phyloP scores from a whole-genome alignment of 2,888 invertebrate genomes.

The Drosophila maculinotata region DNA sequence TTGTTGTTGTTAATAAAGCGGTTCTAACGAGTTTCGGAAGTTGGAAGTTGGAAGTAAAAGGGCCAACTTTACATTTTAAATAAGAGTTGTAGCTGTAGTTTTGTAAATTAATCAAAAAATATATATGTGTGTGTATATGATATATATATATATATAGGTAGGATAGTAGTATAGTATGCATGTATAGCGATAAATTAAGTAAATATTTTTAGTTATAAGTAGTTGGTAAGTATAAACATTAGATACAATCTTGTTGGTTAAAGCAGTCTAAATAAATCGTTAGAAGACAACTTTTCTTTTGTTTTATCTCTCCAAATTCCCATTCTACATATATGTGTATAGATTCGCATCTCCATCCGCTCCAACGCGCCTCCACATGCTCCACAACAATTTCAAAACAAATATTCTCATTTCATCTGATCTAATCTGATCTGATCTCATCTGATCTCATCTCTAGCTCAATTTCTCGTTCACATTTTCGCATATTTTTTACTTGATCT shows the following conservation, averaged over 20 bases:
- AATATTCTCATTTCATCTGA: background rate
- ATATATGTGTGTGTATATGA: conserved; percentile 38
- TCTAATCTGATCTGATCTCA: too few relatives aligned
- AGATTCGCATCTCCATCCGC: conserved; percentile 4
- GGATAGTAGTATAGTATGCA: conserved; percentile 44
- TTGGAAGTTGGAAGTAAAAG: conserved; percentile 29
- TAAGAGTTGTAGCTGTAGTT: conserved; percentile 14
- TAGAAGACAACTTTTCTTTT: conserved; percentile 37
- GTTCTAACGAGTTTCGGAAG: conserved; percentile 37
- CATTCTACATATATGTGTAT: background rate
- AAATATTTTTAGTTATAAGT: conserved; percentile 44
- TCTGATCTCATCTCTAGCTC: conserved; percentile 21
- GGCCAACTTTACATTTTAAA: conserved; percentile 32
- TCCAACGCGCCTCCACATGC: conserved; percentile 21
- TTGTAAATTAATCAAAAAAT: conserved; percentile 71
- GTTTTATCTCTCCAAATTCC: conserved; percentile 9
- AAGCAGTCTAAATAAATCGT: conserved; percentile 37
- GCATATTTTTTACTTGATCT: too few relatives aligned
- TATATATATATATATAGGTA: conserved; percentile 20
- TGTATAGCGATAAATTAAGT: conserved; percentile 50
- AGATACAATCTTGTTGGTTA: conserved; percentile 49
- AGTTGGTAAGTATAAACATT: conserved; percentile 56
- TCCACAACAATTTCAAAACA: conserved; percentile 9
- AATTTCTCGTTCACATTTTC: conserved; percentile 7
- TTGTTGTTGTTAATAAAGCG: conserved; percentile 60